These are phyloP conservation scores for Drosophila austrosaltans DNA, from an alignment of 2,888 invertebrate species.

Conservation along the genomic window DNA sequence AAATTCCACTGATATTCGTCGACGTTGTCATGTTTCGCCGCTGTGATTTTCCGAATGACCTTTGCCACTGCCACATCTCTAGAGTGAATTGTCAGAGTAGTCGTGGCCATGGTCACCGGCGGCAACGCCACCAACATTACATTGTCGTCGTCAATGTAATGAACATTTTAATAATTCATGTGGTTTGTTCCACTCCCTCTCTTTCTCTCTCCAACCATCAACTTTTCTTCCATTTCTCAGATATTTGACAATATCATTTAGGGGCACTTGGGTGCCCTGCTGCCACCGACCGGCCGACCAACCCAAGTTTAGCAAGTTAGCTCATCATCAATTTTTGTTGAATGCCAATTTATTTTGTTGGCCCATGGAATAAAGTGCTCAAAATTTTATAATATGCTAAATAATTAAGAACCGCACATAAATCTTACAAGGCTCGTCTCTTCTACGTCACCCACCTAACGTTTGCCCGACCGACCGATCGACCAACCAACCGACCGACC, in stretches of 20 bases:
- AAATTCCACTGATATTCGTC: conserved; percentile 69
- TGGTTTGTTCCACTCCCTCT: background rate
- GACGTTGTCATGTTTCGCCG: conserved; percentile 54
- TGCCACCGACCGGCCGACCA: background rate
- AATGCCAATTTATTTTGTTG: conserved; percentile 36
- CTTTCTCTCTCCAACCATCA: too few relatives aligned
- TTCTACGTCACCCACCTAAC: too few relatives aligned
- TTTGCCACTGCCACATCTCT: conserved; percentile 33
- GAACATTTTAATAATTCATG: conserved; percentile 68
- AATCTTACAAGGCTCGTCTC: conserved; percentile 30
- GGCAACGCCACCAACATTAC: background rate
- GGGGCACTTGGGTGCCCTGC: conserved; percentile 20
- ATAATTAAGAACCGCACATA: conserved; percentile 58
- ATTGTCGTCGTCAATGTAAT: conserved; percentile 44
- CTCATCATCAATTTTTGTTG: conserved; percentile 40
- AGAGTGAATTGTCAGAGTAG: conserved; percentile 17
- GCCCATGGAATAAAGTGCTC: conserved; percentile 55
- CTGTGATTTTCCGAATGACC: conserved; percentile 71
- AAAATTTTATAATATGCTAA: conserved; percentile 58
- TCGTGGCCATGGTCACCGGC: conserved; percentile 5
- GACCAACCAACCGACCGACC: too few relatives aligned
- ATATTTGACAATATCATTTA: conserved; percentile 17
- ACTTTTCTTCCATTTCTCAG: background rate
- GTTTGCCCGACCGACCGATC: too few relatives aligned
- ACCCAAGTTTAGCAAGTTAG: conserved; percentile 18